Base-by-base conservation (phyloP, 1,140 invertebrate species). In the Drosophila dunni region DNA sequence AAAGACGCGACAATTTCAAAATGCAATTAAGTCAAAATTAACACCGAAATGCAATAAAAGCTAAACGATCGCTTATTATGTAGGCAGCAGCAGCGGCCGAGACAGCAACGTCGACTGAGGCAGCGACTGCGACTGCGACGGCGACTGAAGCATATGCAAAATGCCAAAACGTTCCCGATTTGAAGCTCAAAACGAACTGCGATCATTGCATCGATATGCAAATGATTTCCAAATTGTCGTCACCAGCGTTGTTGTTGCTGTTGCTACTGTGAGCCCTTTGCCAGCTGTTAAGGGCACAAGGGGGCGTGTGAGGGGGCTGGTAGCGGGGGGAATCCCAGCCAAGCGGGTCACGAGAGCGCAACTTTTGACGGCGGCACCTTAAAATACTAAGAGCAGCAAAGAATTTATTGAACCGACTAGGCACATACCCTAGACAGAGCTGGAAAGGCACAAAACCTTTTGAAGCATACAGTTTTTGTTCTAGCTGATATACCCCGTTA, bases 151-250 rank as follows among this genome's bases (percentile, higher is more conserved):
- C 51, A 10, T 63, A 70, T 71, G 66, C 61, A 67, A 82, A 86
- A 86, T 88, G 83, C 73, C 83, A 86, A 73, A 72, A 79, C 69
- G 79, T 88, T 88, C 79, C 69, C 79, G 24, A 29, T 75, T 33
- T 38, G 24, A 5, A 13, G 10, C 5, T 17, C 2, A 11, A 73
- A 24, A 34, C 48, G 13, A 57, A n/a, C 15, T 53, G 69, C 42
- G 84, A 88, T 89, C 70, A 46, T 24, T 67, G 62, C 80, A 75
- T 40, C 56, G 80, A 88, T 88, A 89, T 83, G 83, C 83, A 88
- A 86, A 86, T 86, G 53, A 85, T 86, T 88, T 65, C 82, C 83
- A 82, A 86, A 86, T 86, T 81, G 78, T 84, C 62, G 76, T 63
- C 45, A 44, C 48, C 64, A 38, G 61, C 42, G 6, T 29, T 40